Conservation (phyloP, 1,140 invertebrate genomes). For the Tetramorium parvispinum region DNA sequence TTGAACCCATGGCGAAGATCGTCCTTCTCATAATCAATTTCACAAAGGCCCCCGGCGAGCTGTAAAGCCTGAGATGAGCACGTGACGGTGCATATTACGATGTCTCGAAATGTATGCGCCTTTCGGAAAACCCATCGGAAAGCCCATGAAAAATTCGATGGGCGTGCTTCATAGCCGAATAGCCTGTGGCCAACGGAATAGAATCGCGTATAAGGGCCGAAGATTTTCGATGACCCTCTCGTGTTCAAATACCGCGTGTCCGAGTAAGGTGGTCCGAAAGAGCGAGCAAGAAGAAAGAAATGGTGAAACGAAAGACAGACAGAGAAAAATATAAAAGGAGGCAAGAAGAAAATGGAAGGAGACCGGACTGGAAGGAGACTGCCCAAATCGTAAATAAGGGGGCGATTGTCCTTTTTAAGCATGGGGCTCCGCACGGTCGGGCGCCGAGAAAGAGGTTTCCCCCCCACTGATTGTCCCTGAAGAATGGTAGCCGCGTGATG, state of each 20-base stretch:
- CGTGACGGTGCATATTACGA: slow-evolving; percentile 25
- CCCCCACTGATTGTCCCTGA: slow-evolving; percentile 77
- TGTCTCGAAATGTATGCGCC: slow-evolving; percentile 54
- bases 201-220: neutral
- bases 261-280: neutral
- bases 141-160: slow-evolving; percentile 50
- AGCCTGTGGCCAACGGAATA: neutral
- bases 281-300: slow-evolving; percentile 10
- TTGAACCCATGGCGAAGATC: neutral
- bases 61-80: slow-evolving; percentile 35
- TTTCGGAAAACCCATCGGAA: slow-evolving; percentile 41
- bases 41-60: neutral
- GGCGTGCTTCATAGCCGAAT: slow-evolving; percentile 17
- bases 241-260: neutral
- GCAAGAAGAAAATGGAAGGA: slow-evolving; percentile 36
- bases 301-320: neutral
- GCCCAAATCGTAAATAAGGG: slow-evolving; percentile 82
- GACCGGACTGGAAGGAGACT: slow-evolving; percentile 9
- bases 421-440: slow-evolving; percentile 60
- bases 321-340: slow-evolving; percentile 1
- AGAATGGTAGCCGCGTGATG: slow-evolving; percentile 81
- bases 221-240: slow-evolving; percentile 58
- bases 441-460: slow-evolving; percentile 60
- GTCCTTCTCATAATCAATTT: slow-evolving; percentile 64
- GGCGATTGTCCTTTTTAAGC: slow-evolving; percentile 83